phyloP scores from a whole-genome alignment of 2,797 vertebrate genomes.

The Gymnoscopelus braueri region DNA sequence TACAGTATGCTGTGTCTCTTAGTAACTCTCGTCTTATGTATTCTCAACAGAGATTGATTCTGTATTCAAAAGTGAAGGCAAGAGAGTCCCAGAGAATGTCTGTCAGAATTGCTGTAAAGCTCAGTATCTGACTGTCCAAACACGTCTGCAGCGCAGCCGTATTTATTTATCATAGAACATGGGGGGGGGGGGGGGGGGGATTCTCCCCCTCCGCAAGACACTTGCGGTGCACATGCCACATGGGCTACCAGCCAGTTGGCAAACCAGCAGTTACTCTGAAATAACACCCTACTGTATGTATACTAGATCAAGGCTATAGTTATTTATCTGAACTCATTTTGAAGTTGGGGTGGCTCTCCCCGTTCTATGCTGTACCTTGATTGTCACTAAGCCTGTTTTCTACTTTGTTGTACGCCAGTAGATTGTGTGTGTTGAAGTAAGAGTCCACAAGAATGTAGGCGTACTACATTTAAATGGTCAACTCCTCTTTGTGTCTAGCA shows the following conservation, averaged over 20 bases:
- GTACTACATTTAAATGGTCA: constrained; percentile 17
- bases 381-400: neutral
- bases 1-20: constrained; percentile 22
- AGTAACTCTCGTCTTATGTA: constrained; percentile 7
- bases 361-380: constrained; percentile 35
- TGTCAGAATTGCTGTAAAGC: constrained; percentile 63
- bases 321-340: constrained; percentile 54
- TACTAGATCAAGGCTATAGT: constrained; percentile 44
- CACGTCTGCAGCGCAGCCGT: constrained; percentile 75
- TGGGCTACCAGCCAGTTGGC: constrained; percentile 68
- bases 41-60: constrained; percentile 59
- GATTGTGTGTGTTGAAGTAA: constrained; percentile 38
- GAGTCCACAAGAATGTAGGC: constrained; percentile 26
- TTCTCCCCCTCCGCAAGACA: constrained; percentile 64
- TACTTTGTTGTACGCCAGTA: neutral
- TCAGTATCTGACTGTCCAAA: constrained; percentile 73
- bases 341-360: constrained; percentile 40
- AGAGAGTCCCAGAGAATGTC: constrained; percentile 70
- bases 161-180: constrained; percentile 78
- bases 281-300: constrained; percentile 53
- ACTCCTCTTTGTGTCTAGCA: constrained; percentile 15
- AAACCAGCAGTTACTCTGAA: constrained; percentile 61
- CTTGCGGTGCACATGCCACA: constrained; percentile 46
- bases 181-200: constrained; percentile 66
- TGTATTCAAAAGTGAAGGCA: constrained; percentile 64